phyloP scores from a whole-genome alignment of 2,797 vertebrate genomes.

The Argya squamiceps region DNA sequence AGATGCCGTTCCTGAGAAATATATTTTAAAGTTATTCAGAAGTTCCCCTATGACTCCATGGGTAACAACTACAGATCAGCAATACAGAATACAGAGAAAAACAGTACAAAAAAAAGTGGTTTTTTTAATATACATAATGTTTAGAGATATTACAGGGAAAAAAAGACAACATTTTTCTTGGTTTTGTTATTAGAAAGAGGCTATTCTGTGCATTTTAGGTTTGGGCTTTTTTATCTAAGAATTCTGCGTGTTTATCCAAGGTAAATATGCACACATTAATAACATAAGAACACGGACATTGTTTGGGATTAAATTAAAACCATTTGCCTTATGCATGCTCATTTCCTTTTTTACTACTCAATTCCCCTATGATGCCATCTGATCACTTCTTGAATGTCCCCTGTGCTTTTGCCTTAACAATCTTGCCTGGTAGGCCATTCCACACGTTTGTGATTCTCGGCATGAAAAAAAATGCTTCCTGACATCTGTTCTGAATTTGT shows the following conservation, averaged over 20 bases:
- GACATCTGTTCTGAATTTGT: constrained; percentile 86
- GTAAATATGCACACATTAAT: constrained; percentile 60
- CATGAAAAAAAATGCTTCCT: constrained; percentile 79
- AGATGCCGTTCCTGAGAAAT: background rate
- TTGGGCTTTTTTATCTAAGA: background rate
- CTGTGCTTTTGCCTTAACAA: constrained; percentile 78
- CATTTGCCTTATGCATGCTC: constrained; percentile 71
- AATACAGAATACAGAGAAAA: background rate
- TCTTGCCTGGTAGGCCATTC: constrained; percentile 79
- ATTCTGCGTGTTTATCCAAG: constrained; percentile 57
- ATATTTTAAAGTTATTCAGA: background rate
- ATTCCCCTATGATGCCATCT: constrained; percentile 80
- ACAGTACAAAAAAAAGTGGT: accelerated
- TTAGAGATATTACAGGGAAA: background rate
- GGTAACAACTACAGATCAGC: background rate
- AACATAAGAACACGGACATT: constrained; percentile 56
- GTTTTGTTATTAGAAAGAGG: background rate
- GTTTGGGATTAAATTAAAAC: constrained; percentile 75
- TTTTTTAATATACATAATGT: background rate
- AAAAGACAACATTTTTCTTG: background rate
- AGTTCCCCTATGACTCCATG: background rate
- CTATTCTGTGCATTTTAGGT: background rate
- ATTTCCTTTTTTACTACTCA: constrained; percentile 79
- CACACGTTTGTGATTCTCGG: constrained; percentile 81
- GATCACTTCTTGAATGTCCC: constrained; percentile 76